Evolutionary conservation across 2,888 invertebrate genomes (phyloP), one percentile per base, ranked within the genome.

Genomic region (Mythimna loreyi): DNA sequence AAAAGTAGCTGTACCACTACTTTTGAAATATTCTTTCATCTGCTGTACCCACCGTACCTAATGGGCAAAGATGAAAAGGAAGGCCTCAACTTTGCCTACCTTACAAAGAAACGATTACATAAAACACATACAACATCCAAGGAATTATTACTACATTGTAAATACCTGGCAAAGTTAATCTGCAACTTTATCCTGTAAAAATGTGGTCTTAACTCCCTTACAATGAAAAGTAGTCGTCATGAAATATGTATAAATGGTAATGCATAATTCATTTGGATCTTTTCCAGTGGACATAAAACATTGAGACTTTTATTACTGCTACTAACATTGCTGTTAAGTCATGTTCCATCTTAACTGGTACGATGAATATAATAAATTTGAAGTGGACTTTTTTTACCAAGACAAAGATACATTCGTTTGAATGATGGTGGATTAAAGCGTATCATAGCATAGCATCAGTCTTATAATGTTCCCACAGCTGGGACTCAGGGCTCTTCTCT

Each of bases 201-300:
- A 62, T 53, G 47, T 59, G 43, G 43, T 69, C 53, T 25, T 58
- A 62, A 28, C 21, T 25, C 58, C 21, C 19, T 9, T 49, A 45
- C 66, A 67, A 49, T 66, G 59, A 72, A 36, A 61, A 53, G 72
- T 53, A 50, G 53, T 52, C 47, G 16, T n/a, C 53, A 67, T 68
- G 67, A 78, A 73, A 73, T 62, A 72, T 61, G 60, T 64, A 64
- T 72, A 66, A 60, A 73, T 50, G 49, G 16, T 53, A 62, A 78
- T 74, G 58, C 59, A 67, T 78, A 50, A 67, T 76, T 73, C 79
- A 73, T 76, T 78, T 67, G 73, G 67, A 62, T 74, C 55, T 78
- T 74, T 78, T 73, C 62, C 53, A 73, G 61, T 59, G 53, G 58
- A 50, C 47, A 62, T 78, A 55, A 56, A 56, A 45, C 49, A 59